These are phyloP conservation scores for Drosophila dives DNA, from an alignment of 2,888 invertebrate species.

Conservation along the genomic window DNA sequence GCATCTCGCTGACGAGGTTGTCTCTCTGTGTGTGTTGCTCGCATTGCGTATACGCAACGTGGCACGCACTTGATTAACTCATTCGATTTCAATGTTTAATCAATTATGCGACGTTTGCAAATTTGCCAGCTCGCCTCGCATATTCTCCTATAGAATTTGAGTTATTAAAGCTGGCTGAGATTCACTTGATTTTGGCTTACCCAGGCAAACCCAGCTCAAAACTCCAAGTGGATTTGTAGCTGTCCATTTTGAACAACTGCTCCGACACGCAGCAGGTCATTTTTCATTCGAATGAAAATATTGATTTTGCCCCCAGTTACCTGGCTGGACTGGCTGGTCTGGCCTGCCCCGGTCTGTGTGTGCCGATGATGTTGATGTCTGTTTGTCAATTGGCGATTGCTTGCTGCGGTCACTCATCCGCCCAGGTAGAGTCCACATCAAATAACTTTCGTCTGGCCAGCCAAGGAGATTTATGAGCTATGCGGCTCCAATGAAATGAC, in stretches of 20 bases:
- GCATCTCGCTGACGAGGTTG: constrained; percentile 14
- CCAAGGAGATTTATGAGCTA: constrained; percentile 77
- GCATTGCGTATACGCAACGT: constrained; percentile 72
- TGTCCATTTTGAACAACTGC: constrained; percentile 56
- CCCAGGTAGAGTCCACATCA: constrained; percentile 31
- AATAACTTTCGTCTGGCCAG: constrained; percentile 40
- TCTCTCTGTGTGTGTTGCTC: constrained; percentile 12
- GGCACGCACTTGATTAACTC: constrained; percentile 76
- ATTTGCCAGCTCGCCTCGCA: constrained; percentile 40
- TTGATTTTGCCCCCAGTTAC: constrained; percentile 66
- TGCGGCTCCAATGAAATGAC: constrained; percentile 76
- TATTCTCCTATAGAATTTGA: not conserved
- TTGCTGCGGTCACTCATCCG: constrained; percentile 53
- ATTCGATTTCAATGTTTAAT: constrained; percentile 68
- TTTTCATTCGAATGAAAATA: constrained; percentile 82
- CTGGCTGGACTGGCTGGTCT: not conserved
- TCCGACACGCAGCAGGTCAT: constrained; percentile 64
- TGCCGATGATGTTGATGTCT: constrained; percentile 72
- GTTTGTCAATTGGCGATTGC: constrained; percentile 81
- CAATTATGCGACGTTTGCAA: constrained; percentile 76
- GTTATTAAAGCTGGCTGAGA: constrained; percentile 41
- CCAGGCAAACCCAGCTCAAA: not conserved
- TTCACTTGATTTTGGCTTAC: constrained; percentile 40
- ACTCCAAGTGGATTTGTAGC: constrained; percentile 42
- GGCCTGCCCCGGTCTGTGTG: constrained; percentile 1